Evolutionary conservation across 2,797 vertebrate species (phyloP), one percentile per base, ranked within the genome.

Genomic region (Nyctibius grandis): DNA sequence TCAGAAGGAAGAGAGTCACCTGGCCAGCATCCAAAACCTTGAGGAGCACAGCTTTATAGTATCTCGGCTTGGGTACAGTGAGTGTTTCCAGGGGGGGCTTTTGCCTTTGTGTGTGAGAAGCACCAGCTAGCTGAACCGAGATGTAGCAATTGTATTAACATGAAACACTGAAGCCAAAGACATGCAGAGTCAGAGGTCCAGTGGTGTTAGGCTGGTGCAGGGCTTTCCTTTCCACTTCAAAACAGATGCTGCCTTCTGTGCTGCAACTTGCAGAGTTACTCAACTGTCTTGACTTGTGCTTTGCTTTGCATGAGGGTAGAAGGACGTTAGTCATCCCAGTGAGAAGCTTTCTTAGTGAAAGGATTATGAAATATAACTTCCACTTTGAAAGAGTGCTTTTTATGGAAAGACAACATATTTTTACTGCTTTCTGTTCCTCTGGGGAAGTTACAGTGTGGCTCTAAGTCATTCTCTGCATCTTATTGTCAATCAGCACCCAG

Each of bases 31-130:
- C 47, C 98, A 98, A 85, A 99, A 97, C 88, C 97, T 99, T 5
- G 99, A 99, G 92, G 99, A 99, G 76, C 98, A 99, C 92, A 99
- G 98, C 95, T 99, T 99, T 64, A 93, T 99, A 21, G 96, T 99
- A 93, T 99, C 99, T 88, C 98, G 97, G 70, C 98, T 98, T 76
- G 99, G 98, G 87, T 99, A 99, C 59, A 93, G 99, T 99, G 97
- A 98, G 99, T 98, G 74, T 68, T 67, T 61, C 36, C 1, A 18
- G 2, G 4, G 5, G 7, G 3, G 4, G 7, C 2, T 61, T 75
- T 51, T 94, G 13, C 4, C 15, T 78, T 53, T 85, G 15, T 13
- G 11, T 21, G 9, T 25, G 22, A 44, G 67, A 57, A 76, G 16
- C 20, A 73, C 15, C 34, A 59, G 15, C 14, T 17, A 51, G 7